Evolutionary conservation across 2,888 invertebrate genomes (phyloP).

Genomic region (Temnothorax rugatulus): DNA sequence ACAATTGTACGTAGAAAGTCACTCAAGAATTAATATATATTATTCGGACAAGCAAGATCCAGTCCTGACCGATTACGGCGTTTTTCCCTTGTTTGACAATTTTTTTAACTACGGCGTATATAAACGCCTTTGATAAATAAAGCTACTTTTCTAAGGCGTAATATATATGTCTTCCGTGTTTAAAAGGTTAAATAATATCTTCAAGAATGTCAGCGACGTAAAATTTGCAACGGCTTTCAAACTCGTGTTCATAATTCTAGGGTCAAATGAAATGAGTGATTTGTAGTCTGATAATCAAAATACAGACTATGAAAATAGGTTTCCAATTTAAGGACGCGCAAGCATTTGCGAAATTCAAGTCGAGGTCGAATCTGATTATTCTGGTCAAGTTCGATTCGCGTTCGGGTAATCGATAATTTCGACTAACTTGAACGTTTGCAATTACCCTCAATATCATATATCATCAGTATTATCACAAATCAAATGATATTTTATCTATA

Average conservation of each 20-base stretch:
- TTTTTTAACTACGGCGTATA: neutral
- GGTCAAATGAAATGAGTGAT: neutral
- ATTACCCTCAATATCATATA: neutral
- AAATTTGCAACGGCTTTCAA: neutral
- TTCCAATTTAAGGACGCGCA: neutral
- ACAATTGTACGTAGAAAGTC: no score
- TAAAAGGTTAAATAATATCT: neutral
- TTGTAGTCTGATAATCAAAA: neutral
- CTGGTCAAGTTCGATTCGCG: neutral
- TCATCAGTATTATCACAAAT: neutral
- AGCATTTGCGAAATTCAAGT: conserved; percentile 4
- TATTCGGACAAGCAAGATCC: no score
- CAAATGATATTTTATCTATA: neutral
- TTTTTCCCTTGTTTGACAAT: no score
- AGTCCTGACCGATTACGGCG: no score
- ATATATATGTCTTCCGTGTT: neutral
- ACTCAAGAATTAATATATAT: no score
- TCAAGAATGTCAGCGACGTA: neutral
- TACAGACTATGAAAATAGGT: neutral
- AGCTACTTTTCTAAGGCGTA: neutral
- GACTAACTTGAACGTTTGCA: neutral
- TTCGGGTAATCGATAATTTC: conserved; percentile 3
- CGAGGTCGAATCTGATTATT: conserved; percentile 6
- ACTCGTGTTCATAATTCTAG: no score
- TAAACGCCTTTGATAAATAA: neutral